Base-by-base conservation (phyloP, 2,113 vertebrate genomes). In the Syrrhaptes paradoxus region DNA sequence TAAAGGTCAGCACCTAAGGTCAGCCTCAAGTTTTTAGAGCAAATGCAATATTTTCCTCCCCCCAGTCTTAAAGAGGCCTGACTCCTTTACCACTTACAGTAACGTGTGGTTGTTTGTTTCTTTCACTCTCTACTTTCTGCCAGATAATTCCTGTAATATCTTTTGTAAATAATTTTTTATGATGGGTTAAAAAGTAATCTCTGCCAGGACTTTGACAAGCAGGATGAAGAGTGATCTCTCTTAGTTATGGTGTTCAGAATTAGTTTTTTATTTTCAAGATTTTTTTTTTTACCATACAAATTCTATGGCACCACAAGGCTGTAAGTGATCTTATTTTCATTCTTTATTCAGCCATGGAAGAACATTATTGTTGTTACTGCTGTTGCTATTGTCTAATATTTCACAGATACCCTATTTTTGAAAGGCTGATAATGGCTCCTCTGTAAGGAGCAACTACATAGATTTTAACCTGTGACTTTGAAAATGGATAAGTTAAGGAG, bases 151-250 rank as follows among this genome's bases (percentile, higher is more conserved):
- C 75, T 79, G 66, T 90, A 67, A 67, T 52, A 20, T 12, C n/a
- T 52, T 75, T 85, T 52, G 21, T 41, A 68, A 93, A 52, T 28
- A 5, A 52, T 61, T 61, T 93, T 82, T 82, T 87, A 87, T 79
- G 78, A 20, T 78, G 41, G 24, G 7, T 87, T 85, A 68, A 61
- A 85, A 91, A 82, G 28, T 73, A 91, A 93, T 87, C 24, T 85
- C 90, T 79, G 45, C 11, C 29, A 78, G 74, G 66, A 85, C 38
- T 91, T 85, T 58, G 73, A 85, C 54, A 76, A 73, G 28, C 49
- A 59, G 34, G 18, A 43, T 87, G 72, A 72, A 62, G 34, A 87
- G 21, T 49, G 14, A 61, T 74, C 6, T 66, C 15, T 51, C 46
- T 36, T 76, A 49, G 57, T 2, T 11, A 31, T 31, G 61, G 15